phyloP scores from a whole-genome alignment of 2,888 invertebrate genomes.

The Apeira syringaria region DNA sequence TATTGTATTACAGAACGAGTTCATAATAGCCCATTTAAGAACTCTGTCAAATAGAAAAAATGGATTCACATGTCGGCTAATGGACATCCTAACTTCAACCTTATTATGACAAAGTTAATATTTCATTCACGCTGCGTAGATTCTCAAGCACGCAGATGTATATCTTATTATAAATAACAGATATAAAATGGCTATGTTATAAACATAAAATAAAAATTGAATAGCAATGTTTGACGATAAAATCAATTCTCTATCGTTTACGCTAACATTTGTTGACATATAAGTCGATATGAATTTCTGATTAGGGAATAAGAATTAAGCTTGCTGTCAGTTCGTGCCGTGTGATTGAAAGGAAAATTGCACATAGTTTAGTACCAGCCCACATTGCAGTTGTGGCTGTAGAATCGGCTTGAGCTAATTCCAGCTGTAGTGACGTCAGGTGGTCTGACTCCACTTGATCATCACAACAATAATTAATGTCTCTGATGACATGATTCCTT shows the following conservation, averaged over 20 bases:
- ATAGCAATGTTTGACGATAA: slow-evolving; percentile 11
- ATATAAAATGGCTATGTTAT: slow-evolving; percentile 1
- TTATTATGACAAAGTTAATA: slow-evolving; percentile 3
- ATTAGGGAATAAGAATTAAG: slow-evolving; percentile 7
- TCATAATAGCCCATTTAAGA: too few relatives aligned
- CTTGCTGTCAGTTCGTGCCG: slow-evolving; percentile 3
- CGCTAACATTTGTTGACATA: slow-evolving; percentile 18
- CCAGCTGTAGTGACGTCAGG: too few relatives aligned
- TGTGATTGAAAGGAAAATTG: slow-evolving; percentile 14
- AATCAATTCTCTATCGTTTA: slow-evolving; percentile 12
- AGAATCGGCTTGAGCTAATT: too few relatives aligned
- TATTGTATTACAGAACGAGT: background rate
- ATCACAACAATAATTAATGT: too few relatives aligned
- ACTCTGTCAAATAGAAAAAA: too few relatives aligned
- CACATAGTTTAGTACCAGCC: background rate
- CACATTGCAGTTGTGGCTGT: too few relatives aligned
- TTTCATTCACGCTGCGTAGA: background rate
- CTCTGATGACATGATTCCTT: too few relatives aligned
- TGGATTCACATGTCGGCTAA: too few relatives aligned
- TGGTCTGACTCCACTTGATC: too few relatives aligned
- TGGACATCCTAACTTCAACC: too few relatives aligned
- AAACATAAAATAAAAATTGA: slow-evolving; percentile 2
- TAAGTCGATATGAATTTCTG: slow-evolving; percentile 15
- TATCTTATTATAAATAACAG: slow-evolving; percentile 15
- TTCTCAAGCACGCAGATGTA: slow-evolving; percentile 17